These are phyloP conservation scores for Girardinichthys multiradiatus DNA, from an alignment of 2,113 vertebrate species.

Conservation along the genomic window DNA sequence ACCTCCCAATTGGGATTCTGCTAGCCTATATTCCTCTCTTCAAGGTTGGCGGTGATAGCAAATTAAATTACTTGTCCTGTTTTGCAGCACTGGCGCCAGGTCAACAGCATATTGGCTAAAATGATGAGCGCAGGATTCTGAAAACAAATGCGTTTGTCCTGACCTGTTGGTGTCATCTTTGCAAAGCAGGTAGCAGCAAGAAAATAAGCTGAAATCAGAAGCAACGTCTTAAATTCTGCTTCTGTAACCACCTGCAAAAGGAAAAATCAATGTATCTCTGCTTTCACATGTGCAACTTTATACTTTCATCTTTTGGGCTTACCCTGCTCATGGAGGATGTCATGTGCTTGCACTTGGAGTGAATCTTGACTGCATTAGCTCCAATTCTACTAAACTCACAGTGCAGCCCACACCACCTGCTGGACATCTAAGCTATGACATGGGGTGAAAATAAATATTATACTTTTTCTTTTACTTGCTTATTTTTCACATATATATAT, in stretches of 20 bases:
- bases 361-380: constrained; percentile 17
- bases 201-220: constrained; percentile 65
- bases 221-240: constrained; percentile 69
- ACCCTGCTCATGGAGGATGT: constrained; percentile 38
- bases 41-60: constrained; percentile 73
- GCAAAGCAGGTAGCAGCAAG: constrained; percentile 49
- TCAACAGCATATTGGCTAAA: constrained; percentile 74
- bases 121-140: constrained; percentile 73
- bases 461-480: background rate
- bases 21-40: constrained; percentile 70
- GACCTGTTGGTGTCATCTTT: constrained; percentile 70
- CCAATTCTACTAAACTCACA: constrained; percentile 18
- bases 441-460: background rate
- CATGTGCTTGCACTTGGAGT: constrained; percentile 41
- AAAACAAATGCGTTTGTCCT: constrained; percentile 57
- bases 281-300: constrained; percentile 59
- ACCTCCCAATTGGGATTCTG: constrained; percentile 71
- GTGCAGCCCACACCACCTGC: constrained; percentile 60
- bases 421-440: constrained; percentile 37
- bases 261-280: constrained; percentile 58
- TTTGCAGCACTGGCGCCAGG: constrained; percentile 66
- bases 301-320: constrained; percentile 44
- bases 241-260: constrained; percentile 58
- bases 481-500: background rate
- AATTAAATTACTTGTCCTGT: constrained; percentile 76